These are phyloP conservation scores for Peromyscus attwateri DNA, from an alignment of 2,797 vertebrate genomes.

Conservation along the genomic window DNA sequence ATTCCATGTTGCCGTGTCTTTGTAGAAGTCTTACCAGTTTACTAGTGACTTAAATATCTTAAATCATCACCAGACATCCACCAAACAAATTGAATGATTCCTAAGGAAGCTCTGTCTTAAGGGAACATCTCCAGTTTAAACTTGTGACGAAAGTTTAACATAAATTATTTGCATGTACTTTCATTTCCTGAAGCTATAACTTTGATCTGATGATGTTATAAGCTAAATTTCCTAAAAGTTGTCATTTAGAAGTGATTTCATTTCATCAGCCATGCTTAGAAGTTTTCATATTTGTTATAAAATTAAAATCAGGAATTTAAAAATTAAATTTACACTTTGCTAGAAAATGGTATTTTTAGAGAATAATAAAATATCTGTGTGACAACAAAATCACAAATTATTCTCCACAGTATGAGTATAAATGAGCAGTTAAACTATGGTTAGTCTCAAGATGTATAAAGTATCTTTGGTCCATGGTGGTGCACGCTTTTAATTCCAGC, in stretches of 20 bases:
- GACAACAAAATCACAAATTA: neutral
- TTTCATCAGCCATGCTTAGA: slow-evolving; percentile 48
- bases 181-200: slow-evolving; percentile 15
- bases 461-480: neutral
- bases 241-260: neutral
- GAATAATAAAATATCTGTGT: slow-evolving; percentile 1
- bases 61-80: neutral
- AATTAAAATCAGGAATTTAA: slow-evolving; percentile 28
- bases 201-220: neutral
- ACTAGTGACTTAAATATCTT: neutral
- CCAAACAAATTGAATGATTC: neutral
- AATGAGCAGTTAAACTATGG: neutral
- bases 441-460: neutral
- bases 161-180: slow-evolving; percentile 46
- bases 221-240: neutral
- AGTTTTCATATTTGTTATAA: slow-evolving; percentile 63
- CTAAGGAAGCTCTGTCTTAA: slow-evolving; percentile 22
- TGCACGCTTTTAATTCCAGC: neutral
- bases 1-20: neutral
- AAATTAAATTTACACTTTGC: slow-evolving; percentile 65
- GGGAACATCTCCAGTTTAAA: neutral
- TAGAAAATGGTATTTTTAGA: slow-evolving; percentile 54
- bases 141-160: slow-evolving; percentile 44
- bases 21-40: neutral
- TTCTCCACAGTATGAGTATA: neutral